A percentile compares a stretch with the other conserved stretches of the same genome.
Evolutionary conservation across 1,140 invertebrate species (phyloP).

Genomic region (Eriosoma lanigerum): DNA sequence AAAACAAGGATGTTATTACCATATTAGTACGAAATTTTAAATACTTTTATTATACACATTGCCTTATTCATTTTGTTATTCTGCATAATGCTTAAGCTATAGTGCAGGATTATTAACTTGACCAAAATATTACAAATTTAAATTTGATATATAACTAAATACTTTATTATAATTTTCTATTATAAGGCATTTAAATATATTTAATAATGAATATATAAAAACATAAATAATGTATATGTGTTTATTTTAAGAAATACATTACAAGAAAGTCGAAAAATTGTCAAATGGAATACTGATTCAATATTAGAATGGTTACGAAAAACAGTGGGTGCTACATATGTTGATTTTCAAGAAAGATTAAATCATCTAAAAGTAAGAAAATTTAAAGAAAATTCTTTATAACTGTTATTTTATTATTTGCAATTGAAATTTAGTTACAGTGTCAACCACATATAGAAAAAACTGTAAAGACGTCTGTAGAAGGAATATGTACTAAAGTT

Average conservation of each 20-base stretch:
- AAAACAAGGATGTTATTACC: too few species aligned
- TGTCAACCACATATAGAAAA: slow-evolving; percentile 93
- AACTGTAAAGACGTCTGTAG: slow-evolving; percentile 90
- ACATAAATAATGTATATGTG: too few species aligned
- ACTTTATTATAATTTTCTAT: too few species aligned
- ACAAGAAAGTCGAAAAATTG: slow-evolving; percentile 92
- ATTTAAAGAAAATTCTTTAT: slow-evolving; percentile 49
- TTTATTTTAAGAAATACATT: slow-evolving; percentile 73
- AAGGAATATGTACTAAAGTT: slow-evolving; percentile 93
- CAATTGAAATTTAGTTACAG: slow-evolving; percentile 70
- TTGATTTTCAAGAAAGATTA: slow-evolving; percentile 86
- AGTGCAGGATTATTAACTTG: too few species aligned
- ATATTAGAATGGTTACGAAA: slow-evolving; percentile 93
- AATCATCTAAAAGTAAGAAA: slow-evolving; percentile 71
- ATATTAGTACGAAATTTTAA: too few species aligned
- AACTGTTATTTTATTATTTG: slow-evolving; percentile 29
- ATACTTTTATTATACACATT: too few species aligned
- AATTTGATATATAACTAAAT: too few species aligned
- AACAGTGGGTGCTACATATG: slow-evolving; percentile 93
- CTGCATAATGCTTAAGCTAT: too few species aligned
- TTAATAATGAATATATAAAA: too few species aligned
- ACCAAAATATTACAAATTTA: too few species aligned
- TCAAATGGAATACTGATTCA: slow-evolving; percentile 98
- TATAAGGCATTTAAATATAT: slow-evolving; percentile 9
- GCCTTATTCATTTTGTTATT: too few species aligned